phyloP scores from a whole-genome alignment of 2,797 vertebrate genomes.

The Pygocentrus nattereri region DNA sequence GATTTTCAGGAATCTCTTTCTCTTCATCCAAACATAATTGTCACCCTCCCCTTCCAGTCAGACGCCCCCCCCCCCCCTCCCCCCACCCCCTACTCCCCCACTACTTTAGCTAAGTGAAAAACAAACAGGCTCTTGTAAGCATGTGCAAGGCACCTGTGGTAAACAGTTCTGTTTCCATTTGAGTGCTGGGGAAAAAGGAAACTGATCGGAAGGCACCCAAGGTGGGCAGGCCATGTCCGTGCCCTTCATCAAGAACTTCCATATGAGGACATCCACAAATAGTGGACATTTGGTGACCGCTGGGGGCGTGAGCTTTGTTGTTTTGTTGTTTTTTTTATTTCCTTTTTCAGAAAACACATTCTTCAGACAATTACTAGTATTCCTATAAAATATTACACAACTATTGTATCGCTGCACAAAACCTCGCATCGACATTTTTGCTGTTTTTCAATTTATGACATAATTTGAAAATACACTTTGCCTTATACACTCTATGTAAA shows the following conservation, averaged over 20 bases:
- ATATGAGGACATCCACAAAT: slow-evolving; percentile 19
- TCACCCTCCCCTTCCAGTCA: slow-evolving; percentile 15
- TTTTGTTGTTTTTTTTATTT: neutral
- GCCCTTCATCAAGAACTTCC: slow-evolving; percentile 3
- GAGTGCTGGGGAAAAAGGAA: slow-evolving; percentile 4
- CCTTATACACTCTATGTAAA: too few relatives aligned
- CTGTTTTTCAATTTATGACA: too few relatives aligned
- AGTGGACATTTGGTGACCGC: neutral
- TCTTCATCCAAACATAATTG: slow-evolving; percentile 27
- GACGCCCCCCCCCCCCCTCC: neutral
- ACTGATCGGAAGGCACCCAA: slow-evolving; percentile 12
- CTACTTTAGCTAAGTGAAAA: slow-evolving; percentile 21
- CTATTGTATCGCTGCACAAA: too few relatives aligned
- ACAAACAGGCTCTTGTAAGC: slow-evolving; percentile 38
- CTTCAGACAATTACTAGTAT: too few relatives aligned
- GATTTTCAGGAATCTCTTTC: slow-evolving; percentile 45
- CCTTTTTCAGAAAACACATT: neutral
- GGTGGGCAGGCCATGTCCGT: neutral
- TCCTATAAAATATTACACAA: too few relatives aligned
- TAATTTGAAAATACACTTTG: too few relatives aligned
- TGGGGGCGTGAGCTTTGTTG: neutral
- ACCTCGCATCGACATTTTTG: too few relatives aligned
- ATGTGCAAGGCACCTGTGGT: slow-evolving; percentile 4
- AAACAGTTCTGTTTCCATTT: slow-evolving; percentile 32
- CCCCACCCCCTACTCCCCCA: neutral